phyloP scores from a whole-genome alignment of 2,797 vertebrate species.

The Cuculus canorus region DNA sequence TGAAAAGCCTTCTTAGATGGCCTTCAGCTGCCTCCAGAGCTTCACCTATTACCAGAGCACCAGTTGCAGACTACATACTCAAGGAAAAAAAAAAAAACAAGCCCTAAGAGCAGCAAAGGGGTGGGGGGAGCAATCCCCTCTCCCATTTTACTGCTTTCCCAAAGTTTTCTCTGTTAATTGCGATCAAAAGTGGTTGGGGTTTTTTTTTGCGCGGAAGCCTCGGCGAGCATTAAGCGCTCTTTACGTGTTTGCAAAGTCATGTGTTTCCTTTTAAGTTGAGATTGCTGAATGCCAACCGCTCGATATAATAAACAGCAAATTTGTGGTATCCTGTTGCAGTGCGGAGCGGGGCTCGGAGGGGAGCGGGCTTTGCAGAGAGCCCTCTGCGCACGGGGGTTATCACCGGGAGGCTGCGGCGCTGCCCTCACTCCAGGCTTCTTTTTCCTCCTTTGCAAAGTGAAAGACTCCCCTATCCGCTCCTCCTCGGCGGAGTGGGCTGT shows the following conservation, averaged over 20 bases:
- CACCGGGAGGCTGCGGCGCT: background rate
- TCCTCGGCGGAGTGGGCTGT: background rate
- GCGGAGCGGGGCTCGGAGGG: background rate
- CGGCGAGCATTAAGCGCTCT: constrained; percentile 38
- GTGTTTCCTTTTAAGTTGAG: constrained; percentile 72
- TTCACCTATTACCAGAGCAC: constrained; percentile 45
- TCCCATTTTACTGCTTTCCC: background rate
- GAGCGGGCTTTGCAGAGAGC: background rate
- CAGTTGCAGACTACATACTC: constrained; percentile 30
- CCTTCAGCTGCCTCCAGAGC: constrained; percentile 54
- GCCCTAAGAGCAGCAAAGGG: background rate
- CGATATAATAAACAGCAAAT: constrained; percentile 61
- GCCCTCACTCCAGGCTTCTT: background rate
- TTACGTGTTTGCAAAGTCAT: constrained; percentile 48
- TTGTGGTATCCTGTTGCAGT: constrained; percentile 62
- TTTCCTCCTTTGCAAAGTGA: background rate
- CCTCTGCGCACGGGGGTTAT: background rate
- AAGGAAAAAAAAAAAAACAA: background rate
- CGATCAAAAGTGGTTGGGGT: constrained; percentile 72
- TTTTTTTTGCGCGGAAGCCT: constrained; percentile 51
- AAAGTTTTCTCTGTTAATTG: constrained; percentile 49
- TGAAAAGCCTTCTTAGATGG: constrained; percentile 51
- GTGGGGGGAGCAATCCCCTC: background rate
- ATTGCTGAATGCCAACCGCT: constrained; percentile 54
- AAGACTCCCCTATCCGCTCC: background rate